Percentiles rank a stretch among this genome's conserved stretches.
phyloP scores from a whole-genome alignment of 1,140 invertebrate genomes.

The Helicoverpa zea region DNA sequence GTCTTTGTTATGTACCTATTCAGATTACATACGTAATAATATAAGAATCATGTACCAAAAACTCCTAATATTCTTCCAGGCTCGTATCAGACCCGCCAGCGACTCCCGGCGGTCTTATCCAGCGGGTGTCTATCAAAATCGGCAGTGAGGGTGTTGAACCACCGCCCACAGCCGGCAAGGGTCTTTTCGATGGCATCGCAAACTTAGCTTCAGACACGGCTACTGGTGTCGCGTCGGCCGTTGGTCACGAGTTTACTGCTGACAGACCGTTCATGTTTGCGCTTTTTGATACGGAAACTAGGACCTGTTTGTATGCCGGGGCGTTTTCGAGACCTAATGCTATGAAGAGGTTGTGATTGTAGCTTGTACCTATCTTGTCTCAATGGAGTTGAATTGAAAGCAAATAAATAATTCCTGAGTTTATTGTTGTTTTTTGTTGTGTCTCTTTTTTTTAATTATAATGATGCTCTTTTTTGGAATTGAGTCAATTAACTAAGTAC shows the following conservation, averaged over 20 bases:
- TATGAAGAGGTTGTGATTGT: neutral
- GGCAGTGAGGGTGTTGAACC: constrained; percentile 15
- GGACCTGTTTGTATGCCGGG: constrained; percentile 47
- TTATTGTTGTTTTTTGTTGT: too few relatives aligned
- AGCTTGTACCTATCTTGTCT: too few relatives aligned
- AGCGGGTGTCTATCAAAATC: constrained; percentile 36
- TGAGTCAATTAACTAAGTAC: too few relatives aligned
- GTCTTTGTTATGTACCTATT: too few relatives aligned
- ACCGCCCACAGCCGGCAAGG: neutral
- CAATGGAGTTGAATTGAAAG: too few relatives aligned
- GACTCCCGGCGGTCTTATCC: constrained; percentile 29
- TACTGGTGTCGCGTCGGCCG: neutral
- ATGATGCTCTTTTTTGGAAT: too few relatives aligned
- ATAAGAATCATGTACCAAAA: neutral
- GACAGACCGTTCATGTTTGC: constrained; percentile 54
- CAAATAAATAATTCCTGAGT: too few relatives aligned
- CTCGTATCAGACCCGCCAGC: constrained; percentile 47
- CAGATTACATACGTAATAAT: too few relatives aligned
- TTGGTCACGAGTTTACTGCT: constrained; percentile 48
- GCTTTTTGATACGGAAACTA: constrained; percentile 41
- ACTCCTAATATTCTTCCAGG: constrained; percentile 30
- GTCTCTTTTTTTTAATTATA: too few relatives aligned
- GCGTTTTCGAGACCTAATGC: constrained; percentile 43
- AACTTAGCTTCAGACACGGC: neutral
- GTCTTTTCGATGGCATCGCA: neutral